phyloP scores from a whole-genome alignment of 1,140 invertebrate species.

The Venturia canescens region DNA sequence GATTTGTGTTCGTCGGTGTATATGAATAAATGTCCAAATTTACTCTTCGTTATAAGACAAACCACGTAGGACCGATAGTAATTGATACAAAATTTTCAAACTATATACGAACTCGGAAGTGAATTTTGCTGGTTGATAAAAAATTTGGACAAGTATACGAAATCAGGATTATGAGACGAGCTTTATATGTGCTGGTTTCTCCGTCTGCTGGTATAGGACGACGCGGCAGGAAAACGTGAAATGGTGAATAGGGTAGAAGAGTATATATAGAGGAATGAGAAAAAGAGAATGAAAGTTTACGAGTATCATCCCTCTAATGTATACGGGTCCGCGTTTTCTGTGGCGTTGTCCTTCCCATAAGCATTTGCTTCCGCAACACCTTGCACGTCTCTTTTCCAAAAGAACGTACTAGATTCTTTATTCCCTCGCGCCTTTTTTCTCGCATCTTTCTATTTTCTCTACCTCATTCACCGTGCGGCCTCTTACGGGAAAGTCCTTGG shows the following conservation, averaged over 20 bases:
- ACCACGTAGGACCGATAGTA: too few species aligned
- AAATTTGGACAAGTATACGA: not conserved
- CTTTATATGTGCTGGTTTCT: not conserved
- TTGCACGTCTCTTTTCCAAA: constrained; percentile 21
- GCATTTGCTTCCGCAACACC: constrained; percentile 15
- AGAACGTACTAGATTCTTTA: constrained; percentile 8
- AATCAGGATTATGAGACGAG: not conserved
- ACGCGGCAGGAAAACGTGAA: not conserved
- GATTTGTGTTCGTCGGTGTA: too few species aligned
- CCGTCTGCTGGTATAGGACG: not conserved
- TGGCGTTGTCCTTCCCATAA: constrained; percentile 48
- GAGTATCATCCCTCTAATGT: constrained; percentile 58
- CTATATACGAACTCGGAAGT: too few species aligned
- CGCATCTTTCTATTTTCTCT: constrained; percentile 38
- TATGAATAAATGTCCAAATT: too few species aligned
- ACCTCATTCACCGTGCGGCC: constrained; percentile 52
- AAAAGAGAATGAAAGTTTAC: constrained; percentile 47
- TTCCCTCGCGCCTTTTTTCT: constrained; percentile 24
- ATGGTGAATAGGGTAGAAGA: constrained; percentile 11
- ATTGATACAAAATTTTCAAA: too few species aligned
- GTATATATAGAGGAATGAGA: constrained; percentile 27
- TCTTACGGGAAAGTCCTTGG: constrained; percentile 44
- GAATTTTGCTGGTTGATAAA: not conserved
- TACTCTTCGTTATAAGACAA: too few species aligned
- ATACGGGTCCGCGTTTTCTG: constrained; percentile 48